Conservation (phyloP, 2,797 vertebrate genomes). For the Graptemys geographica region DNA sequence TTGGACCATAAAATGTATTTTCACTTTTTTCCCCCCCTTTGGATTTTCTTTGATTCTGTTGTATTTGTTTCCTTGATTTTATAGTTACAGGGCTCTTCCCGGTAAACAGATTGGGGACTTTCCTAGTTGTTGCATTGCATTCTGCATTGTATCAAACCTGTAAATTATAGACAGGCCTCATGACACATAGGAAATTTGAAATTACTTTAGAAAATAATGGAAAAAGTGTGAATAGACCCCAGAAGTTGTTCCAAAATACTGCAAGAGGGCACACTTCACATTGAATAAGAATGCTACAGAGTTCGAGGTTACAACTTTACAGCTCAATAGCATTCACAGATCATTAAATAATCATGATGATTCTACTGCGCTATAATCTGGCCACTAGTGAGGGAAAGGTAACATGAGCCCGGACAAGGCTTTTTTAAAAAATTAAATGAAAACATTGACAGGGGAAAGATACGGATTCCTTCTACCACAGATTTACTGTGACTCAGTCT, state of each 20-base stretch:
- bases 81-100: neutral
- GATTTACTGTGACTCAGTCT: neutral
- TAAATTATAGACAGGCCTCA: neutral
- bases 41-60: neutral
- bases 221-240: neutral
- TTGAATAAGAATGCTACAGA: neutral
- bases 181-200: neutral
- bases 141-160: neutral
- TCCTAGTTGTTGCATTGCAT: neutral
- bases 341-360: neutral
- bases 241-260: neutral
- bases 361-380: neutral
- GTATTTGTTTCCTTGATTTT: neutral
- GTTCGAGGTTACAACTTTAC: neutral
- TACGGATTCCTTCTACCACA: neutral
- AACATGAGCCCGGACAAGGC: neutral
- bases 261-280: rapidly evolving
- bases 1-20: neutral
- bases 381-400: neutral
- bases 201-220: constrained; percentile 1
- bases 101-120: neutral
- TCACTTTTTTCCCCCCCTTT: rapidly evolving
- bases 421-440: neutral
- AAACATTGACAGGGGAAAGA: neutral
- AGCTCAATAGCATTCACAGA: rapidly evolving